A percentile compares a stretch with the other conserved stretches of the same genome.
Evolutionary conservation across 2,113 vertebrate species (phyloP).

Genomic region (Platichthys stellatus): DNA sequence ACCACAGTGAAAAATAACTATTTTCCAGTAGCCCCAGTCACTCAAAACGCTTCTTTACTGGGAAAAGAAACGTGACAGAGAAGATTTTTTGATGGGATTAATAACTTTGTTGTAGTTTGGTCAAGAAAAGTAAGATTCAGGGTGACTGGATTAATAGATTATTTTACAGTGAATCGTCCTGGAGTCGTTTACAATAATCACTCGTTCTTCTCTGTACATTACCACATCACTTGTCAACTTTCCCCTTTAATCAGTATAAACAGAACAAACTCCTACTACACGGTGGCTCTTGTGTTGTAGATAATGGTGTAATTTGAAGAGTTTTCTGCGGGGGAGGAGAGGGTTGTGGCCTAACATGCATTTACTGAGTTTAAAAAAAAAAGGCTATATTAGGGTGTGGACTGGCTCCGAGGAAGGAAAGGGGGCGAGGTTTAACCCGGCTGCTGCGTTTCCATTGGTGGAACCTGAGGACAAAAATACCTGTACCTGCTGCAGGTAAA

Average conservation of each 20-base stretch:
- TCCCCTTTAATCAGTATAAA: background rate
- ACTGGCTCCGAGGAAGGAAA: slow-evolving; percentile 39
- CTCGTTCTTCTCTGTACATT: background rate
- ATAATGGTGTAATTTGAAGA: slow-evolving; percentile 19
- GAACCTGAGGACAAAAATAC: slow-evolving; percentile 75
- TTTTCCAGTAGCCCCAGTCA: slow-evolving; percentile 8
- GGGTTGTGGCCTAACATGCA: slow-evolving; percentile 23
- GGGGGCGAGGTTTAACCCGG: slow-evolving; percentile 49
- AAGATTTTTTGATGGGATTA: slow-evolving; percentile 18
- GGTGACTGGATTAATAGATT: background rate
- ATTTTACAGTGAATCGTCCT: background rate
- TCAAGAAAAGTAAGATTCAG: background rate
- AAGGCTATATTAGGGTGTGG: slow-evolving; percentile 69
- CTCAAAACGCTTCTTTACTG: slow-evolving; percentile 16
- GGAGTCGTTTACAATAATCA: background rate
- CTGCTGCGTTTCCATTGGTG: slow-evolving; percentile 76
- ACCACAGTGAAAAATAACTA: slow-evolving; percentile 17
- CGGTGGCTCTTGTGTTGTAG: background rate
- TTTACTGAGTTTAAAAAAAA: slow-evolving; percentile 14
- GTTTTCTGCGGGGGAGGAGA: slow-evolving; percentile 23
- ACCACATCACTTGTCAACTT: background rate
- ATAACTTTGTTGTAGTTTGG: background rate
- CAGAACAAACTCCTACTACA: slow-evolving; percentile 2
- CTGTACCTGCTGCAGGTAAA: slow-evolving; percentile 80
- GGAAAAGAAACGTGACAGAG: slow-evolving; percentile 1